phyloP scores from a whole-genome alignment of 2,888 invertebrate genomes.

The Cryptocephalus moraei region DNA sequence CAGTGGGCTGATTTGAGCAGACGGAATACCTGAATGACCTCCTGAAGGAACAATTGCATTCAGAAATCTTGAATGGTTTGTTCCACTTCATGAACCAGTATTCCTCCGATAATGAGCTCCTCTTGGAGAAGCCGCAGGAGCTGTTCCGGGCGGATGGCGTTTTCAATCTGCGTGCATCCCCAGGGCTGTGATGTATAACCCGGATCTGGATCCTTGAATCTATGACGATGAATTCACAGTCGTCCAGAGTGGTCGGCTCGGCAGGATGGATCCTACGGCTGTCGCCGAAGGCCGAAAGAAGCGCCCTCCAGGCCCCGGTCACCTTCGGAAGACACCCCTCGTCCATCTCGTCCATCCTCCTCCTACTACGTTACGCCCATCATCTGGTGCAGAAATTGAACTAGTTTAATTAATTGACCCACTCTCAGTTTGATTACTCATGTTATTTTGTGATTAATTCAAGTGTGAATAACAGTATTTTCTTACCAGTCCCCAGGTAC shows the following conservation, averaged over 20 bases:
- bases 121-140: slow-evolving; percentile 18
- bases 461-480: too few species aligned
- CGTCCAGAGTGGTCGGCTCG: slow-evolving; percentile 28
- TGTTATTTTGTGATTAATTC: too few species aligned
- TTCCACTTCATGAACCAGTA: slow-evolving; percentile 42
- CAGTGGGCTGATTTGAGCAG: slow-evolving; percentile 19
- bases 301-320: slow-evolving; percentile 19
- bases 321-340: slow-evolving; percentile 25
- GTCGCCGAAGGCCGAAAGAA: slow-evolving; percentile 21
- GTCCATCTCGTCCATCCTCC: slow-evolving; percentile 20
- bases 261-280: slow-evolving; percentile 30
- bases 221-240: slow-evolving; percentile 32
- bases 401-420: slow-evolving; percentile 1
- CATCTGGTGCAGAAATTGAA: slow-evolving; percentile 8
- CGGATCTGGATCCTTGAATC: slow-evolving; percentile 29
- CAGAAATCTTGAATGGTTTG: slow-evolving; percentile 33
- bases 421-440: background rate
- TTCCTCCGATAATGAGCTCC: slow-evolving; percentile 35
- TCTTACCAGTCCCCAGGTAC: too few species aligned
- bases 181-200: slow-evolving; percentile 31
- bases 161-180: slow-evolving; percentile 16
- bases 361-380: slow-evolving; percentile 25
- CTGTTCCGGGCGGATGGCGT: slow-evolving; percentile 14
- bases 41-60: slow-evolving; percentile 37
- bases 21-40: slow-evolving; percentile 32